Percentiles rank a stretch among this genome's conserved stretches.
Evolutionary conservation across 2,113 vertebrate genomes (phyloP).

Genomic region (Anguilla japonica): DNA sequence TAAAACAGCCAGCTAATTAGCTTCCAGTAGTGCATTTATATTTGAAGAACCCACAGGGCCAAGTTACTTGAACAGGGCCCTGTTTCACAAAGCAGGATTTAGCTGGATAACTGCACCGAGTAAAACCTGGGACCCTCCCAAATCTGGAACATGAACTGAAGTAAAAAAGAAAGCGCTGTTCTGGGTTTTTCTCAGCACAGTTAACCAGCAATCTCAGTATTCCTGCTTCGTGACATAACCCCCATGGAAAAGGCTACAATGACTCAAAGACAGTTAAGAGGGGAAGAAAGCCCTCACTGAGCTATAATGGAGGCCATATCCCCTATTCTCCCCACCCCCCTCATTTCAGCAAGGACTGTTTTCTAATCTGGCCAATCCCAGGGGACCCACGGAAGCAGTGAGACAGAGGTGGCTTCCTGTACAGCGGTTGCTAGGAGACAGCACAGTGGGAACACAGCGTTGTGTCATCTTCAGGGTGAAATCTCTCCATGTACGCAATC

Average conservation of each 20-base stretch:
- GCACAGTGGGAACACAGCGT: neutral
- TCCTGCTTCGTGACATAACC: neutral
- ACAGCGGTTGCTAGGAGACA: slow-evolving; percentile 17
- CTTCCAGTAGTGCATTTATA: no score
- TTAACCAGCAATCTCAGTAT: neutral
- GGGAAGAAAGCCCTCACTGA: neutral
- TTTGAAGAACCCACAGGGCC: no score
- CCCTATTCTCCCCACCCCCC: neutral
- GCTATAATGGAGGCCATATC: neutral
- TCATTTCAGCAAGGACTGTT: neutral
- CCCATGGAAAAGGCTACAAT: neutral
- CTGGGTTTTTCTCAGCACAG: no score
- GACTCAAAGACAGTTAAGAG: no score
- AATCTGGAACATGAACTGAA: no score
- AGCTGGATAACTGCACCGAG: no score
- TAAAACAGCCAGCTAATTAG: neutral
- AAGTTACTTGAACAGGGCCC: no score
- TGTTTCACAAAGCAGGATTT: no score
- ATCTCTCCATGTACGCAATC: neutral
- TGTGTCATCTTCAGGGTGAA: neutral
- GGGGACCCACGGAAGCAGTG: neutral
- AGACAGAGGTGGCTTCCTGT: neutral
- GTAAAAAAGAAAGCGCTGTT: no score
- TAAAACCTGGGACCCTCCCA: no score
- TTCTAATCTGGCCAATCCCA: neutral